phyloP scores from a whole-genome alignment of 2,113 vertebrate genomes.

The Asarcornis scutulata region DNA sequence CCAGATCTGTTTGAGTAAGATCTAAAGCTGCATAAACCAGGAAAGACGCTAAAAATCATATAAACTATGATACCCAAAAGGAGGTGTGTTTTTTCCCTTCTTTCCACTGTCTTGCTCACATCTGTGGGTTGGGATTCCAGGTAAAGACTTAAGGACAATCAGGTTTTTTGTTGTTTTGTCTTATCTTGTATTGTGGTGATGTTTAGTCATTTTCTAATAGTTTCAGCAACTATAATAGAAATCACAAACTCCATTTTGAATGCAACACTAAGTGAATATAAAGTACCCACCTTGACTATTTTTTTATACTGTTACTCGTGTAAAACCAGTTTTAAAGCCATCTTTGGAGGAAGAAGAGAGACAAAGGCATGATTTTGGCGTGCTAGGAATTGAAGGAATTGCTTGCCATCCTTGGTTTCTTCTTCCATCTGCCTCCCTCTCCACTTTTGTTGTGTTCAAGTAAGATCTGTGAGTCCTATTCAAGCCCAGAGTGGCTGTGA shows the following conservation, averaged over 20 bases:
- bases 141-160: background rate
- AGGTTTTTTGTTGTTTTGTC: accelerated
- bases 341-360: background rate
- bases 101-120: background rate
- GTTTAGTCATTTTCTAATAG: background rate
- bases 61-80: background rate
- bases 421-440: background rate
- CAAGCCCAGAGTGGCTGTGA: background rate
- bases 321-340: background rate
- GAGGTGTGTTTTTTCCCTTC: accelerated
- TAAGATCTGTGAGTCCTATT: background rate
- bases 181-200: background rate
- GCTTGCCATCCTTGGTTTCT: background rate
- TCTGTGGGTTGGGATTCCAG: background rate
- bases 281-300: background rate
- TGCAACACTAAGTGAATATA: background rate
- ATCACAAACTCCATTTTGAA: background rate
- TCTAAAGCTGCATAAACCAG: background rate
- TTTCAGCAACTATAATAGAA: background rate
- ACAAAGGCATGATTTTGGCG: background rate
- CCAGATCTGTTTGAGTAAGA: background rate
- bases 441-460: background rate
- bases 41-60: background rate
- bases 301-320: background rate
- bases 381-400: background rate